Conservation (phyloP, 2,888 invertebrate species). For the Tenthredo livida region DNA sequence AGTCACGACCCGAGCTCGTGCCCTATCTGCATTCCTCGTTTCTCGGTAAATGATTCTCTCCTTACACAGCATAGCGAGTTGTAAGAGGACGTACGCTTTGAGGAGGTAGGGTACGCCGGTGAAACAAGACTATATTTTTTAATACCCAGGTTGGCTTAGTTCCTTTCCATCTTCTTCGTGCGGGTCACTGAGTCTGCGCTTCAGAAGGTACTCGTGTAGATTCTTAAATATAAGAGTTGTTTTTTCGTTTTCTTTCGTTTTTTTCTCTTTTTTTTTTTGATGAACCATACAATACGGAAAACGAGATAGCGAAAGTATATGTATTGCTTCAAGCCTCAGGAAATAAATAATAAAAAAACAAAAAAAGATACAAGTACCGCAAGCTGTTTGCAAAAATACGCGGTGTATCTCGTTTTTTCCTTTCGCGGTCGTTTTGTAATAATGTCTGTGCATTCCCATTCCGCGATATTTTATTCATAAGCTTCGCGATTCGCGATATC, state of each 20-base stretch:
- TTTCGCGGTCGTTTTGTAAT: not conserved
- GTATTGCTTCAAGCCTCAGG: not conserved
- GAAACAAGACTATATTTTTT: constrained; percentile 33
- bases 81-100: constrained; percentile 32
- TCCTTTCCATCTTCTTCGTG: constrained; percentile 16
- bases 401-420: not conserved
- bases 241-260: not conserved
- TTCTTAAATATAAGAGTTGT: constrained; percentile 19
- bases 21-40: constrained; percentile 42
- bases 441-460: constrained; percentile 15
- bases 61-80: constrained; percentile 18
- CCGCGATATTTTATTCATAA: constrained; percentile 36
- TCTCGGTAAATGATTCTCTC: constrained; percentile 35
- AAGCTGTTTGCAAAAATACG: constrained; percentile 14
- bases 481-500: constrained; percentile 24
- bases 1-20: constrained; percentile 33
- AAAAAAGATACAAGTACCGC: not conserved
- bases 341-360: not conserved
- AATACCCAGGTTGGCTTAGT: constrained; percentile 24
- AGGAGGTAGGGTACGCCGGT: not conserved
- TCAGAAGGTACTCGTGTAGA: constrained; percentile 1
- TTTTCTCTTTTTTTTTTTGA: not conserved
- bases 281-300: constrained; percentile 11
- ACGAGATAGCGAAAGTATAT: not conserved
- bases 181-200: constrained; percentile 13